phyloP scores from a whole-genome alignment of 2,113 vertebrate genomes.

The Prolemur simus region DNA sequence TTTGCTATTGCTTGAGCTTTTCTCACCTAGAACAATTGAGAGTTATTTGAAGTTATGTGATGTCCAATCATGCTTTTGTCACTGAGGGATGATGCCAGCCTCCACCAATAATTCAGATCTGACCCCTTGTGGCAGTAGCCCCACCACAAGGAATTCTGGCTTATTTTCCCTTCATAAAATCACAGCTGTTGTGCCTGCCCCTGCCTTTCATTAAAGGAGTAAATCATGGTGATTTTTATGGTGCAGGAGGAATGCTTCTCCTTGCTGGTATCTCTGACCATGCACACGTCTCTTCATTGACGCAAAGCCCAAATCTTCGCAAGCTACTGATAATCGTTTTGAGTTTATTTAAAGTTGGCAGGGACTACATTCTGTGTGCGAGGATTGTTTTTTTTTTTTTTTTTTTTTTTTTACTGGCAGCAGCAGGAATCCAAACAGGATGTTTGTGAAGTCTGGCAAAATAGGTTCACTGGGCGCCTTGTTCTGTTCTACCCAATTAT shows the following conservation, averaged over 20 bases:
- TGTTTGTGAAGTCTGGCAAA: conserved; percentile 51
- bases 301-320: neutral
- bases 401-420: neutral
- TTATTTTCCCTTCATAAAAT: conserved; percentile 34
- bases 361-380: neutral
- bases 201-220: conserved; percentile 47
- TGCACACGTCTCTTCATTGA: neutral
- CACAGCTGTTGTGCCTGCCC: neutral
- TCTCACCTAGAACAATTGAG: neutral
- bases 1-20: neutral
- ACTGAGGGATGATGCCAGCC: neutral
- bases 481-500: neutral
- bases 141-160: conserved; percentile 23
- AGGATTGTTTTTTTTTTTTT: neutral
- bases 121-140: conserved; percentile 1
- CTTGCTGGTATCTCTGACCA: neutral
- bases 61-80: neutral
- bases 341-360: conserved; percentile 1
- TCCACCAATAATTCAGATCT: conserved; percentile 12
- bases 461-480: neutral
- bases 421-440: conserved; percentile 39
- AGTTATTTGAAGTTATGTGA: neutral
- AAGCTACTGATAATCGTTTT: neutral
- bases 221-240: conserved; percentile 47
- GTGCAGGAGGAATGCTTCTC: neutral